Conservation (phyloP, 1,140 invertebrate genomes). For the Drosophila serrata region DNA sequence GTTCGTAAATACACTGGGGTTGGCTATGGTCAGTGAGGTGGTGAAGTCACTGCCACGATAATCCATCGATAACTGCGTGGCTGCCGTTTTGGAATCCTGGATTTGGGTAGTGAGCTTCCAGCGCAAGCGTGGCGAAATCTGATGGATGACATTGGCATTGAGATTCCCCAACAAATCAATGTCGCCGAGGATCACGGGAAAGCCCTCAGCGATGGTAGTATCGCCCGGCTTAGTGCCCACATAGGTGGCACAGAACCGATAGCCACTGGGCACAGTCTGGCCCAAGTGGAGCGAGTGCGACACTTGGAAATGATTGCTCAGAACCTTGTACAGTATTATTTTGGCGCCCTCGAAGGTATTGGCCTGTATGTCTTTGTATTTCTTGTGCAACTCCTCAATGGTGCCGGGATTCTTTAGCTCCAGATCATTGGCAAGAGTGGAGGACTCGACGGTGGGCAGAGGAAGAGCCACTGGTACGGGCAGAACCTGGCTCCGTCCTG, state of each 20-base stretch:
- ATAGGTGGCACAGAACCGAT: neutral
- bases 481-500: neutral
- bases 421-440: neutral
- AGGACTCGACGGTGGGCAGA: neutral
- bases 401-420: neutral
- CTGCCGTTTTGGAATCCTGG: neutral
- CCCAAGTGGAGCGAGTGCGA: too few relatives aligned
- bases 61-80: neutral
- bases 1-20: neutral
- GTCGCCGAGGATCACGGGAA: too few relatives aligned
- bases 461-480: neutral
- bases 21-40: neutral
- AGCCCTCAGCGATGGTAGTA: neutral
- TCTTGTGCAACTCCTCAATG: neutral
- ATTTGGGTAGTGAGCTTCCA: neutral
- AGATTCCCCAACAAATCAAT: neutral
- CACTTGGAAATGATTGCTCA: too few relatives aligned
- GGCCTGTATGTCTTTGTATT: neutral
- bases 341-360: neutral
- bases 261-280: too few relatives aligned
- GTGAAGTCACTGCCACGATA: neutral
- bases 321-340: neutral
- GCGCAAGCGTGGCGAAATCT: too few relatives aligned
- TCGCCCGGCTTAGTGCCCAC: neutral
- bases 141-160: too few relatives aligned